phyloP scores from a whole-genome alignment of 2,113 vertebrate species.

The Campylorhamphus procurvoides region DNA sequence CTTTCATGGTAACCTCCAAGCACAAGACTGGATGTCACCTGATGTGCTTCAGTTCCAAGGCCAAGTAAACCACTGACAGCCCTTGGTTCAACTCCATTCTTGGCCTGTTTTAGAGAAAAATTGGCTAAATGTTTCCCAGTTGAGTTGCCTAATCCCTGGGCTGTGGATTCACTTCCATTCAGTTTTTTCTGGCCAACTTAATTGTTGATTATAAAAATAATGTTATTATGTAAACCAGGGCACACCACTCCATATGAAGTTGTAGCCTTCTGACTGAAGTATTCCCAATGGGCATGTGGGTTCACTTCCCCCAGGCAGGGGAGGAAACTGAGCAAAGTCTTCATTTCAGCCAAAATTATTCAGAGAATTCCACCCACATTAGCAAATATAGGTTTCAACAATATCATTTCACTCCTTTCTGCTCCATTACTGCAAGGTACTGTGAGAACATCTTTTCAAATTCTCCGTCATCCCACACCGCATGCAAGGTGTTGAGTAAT shows the following conservation, averaged over 20 bases:
- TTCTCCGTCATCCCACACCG: background rate
- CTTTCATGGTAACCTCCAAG: background rate
- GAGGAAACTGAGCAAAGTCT: conserved; percentile 26
- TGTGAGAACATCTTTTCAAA: conserved; percentile 53
- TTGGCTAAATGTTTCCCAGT: background rate
- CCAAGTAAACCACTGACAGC: background rate
- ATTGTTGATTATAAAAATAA: background rate
- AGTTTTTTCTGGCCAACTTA: background rate
- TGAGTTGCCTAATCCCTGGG: background rate
- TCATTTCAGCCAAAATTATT: conserved; percentile 60
- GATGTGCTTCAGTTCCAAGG: background rate
- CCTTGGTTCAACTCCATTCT: background rate
- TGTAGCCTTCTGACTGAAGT: background rate
- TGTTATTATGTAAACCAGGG: background rate
- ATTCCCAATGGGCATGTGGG: background rate
- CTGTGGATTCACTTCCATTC: background rate
- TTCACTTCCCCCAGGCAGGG: background rate
- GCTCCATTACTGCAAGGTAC: conserved; percentile 11
- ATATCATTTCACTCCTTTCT: conserved; percentile 28
- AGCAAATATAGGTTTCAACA: conserved; percentile 41
- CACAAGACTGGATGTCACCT: background rate
- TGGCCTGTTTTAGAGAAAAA: background rate
- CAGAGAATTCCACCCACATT: conserved; percentile 61
- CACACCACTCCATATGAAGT: background rate
- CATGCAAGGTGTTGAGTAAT: conserved; percentile 24